Percentiles rank a stretch among this genome's conserved stretches.
These are phyloP conservation scores for Agrypnia vestita DNA, from an alignment of 1,140 invertebrate genomes.

Conservation along the genomic window DNA sequence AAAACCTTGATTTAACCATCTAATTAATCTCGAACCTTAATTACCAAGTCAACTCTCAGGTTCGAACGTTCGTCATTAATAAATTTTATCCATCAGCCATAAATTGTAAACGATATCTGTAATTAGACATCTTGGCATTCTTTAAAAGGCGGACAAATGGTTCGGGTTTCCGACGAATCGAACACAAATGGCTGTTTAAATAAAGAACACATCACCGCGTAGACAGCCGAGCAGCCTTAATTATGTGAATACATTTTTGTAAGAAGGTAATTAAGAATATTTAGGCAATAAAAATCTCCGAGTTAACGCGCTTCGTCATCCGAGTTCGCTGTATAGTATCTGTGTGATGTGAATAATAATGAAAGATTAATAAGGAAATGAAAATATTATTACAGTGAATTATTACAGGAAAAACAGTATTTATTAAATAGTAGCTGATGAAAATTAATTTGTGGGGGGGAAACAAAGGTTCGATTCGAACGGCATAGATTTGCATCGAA, in stretches of 20 bases:
- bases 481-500: too few species aligned
- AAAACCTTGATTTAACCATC: not conserved
- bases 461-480: too few species aligned
- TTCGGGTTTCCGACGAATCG: slow-evolving; percentile 6
- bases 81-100: slow-evolving; percentile 22
- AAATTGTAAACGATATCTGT: slow-evolving; percentile 40
- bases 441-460: too few species aligned
- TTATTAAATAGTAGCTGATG: too few species aligned
- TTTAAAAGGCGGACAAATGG: slow-evolving; percentile 32
- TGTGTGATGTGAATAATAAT: too few species aligned
- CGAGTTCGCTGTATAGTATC: too few species aligned
- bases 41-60: not conserved
- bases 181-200: slow-evolving; percentile 28
- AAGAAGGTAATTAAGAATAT: slow-evolving; percentile 36
- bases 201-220: slow-evolving; percentile 45
- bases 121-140: slow-evolving; percentile 25
- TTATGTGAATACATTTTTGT: slow-evolving; percentile 46
- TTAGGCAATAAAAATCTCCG: slow-evolving; percentile 6
- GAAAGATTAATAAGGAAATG: too few species aligned
- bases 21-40: slow-evolving; percentile 25
- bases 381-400: too few species aligned
- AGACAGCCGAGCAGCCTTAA: slow-evolving; percentile 43
- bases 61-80: slow-evolving; percentile 22
- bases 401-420: too few species aligned
- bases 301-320: slow-evolving; percentile 1